Evolutionary conservation across 2,797 vertebrate species (phyloP).

Genomic region (Clangula hyemalis): DNA sequence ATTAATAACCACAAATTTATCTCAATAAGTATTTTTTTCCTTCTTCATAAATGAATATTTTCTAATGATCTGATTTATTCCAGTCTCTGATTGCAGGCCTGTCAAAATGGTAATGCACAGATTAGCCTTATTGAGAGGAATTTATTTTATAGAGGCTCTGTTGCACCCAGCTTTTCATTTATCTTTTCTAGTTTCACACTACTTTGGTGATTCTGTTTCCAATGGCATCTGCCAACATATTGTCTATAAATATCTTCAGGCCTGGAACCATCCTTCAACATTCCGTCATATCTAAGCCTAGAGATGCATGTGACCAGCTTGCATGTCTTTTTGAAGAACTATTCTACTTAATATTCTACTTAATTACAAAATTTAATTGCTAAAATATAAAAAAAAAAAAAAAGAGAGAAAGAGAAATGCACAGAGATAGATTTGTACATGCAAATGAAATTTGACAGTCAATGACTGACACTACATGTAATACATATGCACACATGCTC

Average conservation of each 20-base stretch:
- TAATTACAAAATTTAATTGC: background rate
- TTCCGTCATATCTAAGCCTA: background rate
- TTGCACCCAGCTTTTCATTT: background rate
- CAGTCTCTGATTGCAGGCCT: background rate
- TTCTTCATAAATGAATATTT: background rate
- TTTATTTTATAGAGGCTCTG: background rate
- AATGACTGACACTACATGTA: background rate
- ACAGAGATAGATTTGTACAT: background rate
- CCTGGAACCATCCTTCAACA: background rate
- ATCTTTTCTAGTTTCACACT: background rate
- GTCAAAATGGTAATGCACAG: background rate
- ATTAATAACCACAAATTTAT: background rate
- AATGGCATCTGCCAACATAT: background rate
- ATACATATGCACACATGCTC: background rate
- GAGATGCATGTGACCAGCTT: background rate
- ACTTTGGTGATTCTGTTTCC: background rate
- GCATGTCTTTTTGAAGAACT: background rate
- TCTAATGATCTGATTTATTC: background rate
- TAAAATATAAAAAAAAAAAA: background rate
- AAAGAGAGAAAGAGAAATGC: background rate
- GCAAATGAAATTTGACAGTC: background rate
- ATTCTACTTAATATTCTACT: background rate
- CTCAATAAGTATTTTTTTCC: background rate
- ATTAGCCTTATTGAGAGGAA: background rate
- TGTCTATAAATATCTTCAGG: background rate